phyloP scores from a whole-genome alignment of 2,113 vertebrate genomes.

The Trochalopteron elliotii region DNA sequence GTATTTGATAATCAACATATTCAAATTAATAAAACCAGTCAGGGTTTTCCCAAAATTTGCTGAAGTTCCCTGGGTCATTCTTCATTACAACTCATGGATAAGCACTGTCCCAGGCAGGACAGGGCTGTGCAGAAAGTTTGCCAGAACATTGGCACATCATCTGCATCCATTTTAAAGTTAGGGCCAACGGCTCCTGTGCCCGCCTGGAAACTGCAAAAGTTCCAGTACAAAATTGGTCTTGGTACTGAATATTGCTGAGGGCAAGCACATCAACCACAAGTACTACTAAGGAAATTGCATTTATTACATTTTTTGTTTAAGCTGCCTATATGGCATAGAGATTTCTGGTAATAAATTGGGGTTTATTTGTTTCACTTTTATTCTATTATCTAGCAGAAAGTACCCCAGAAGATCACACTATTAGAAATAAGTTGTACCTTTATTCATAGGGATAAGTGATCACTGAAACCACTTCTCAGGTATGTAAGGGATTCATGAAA shows the following conservation, averaged over 20 bases:
- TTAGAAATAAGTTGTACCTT: background rate
- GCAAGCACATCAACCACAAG: background rate
- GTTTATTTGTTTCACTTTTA: background rate
- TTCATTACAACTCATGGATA: accelerated
- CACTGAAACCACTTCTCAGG: background rate
- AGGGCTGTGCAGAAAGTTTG: background rate
- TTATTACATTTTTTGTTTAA: background rate
- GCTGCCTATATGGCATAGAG: background rate
- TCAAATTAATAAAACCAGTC: background rate
- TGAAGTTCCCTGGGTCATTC: background rate
- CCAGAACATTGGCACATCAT: background rate
- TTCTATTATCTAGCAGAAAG: background rate
- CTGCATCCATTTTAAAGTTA: background rate
- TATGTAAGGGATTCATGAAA: background rate
- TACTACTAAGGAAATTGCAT: background rate
- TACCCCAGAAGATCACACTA: background rate
- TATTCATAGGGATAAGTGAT: background rate
- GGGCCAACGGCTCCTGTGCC: background rate
- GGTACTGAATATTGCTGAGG: background rate
- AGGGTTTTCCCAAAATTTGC: background rate
- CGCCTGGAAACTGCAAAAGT: background rate
- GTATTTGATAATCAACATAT: background rate
- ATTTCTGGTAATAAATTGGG: background rate
- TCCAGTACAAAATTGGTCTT: background rate
- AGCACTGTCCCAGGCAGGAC: background rate